Base-by-base conservation (phyloP, 2,113 vertebrate species). In the Neolamprologus sp. region DNA sequence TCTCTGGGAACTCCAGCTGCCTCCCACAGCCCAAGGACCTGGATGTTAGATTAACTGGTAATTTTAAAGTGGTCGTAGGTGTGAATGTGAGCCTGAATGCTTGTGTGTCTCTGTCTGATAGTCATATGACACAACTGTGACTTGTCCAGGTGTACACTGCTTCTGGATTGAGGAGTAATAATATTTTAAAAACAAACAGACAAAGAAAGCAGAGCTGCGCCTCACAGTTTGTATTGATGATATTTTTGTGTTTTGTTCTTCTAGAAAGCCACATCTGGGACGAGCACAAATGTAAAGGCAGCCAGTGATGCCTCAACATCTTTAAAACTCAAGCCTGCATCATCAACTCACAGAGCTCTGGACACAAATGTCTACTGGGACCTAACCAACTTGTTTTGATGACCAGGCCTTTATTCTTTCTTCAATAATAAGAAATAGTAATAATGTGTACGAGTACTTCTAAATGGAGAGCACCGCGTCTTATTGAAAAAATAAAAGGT, bases 11-110 rank as follows among this genome's bases (percentile, higher is more conserved):
- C 51, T 54, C 51, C 51, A 54, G n/a, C 51, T 21, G 9, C 51
- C 51, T 54, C 51, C 51, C 51, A 54, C n/a, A 54, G 51, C 2
- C n/a, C 51, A 54, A 0, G 0, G n/a, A 21, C 3, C 51, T 54
- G 10, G 0, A 21, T 54, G n/a, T 54, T 28, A 28, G 3, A 7
- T 57, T 57, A 57, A 26, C 7, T 57, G 54, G 11, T 26, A 26
- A 26, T 57, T 57, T 0, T 55, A 23, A 55, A 55, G 53, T 55
- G 53, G 53, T n/a, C 10, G 53, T 55, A 5, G 4, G n/a, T 57
- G 55, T 28, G 55, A 57, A 14, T 57, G 23, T 57, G 54, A 14
- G 23, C 23, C 12, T 28, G 54, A 28, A 57, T 5, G 12, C 7
- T 7, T 57, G 7, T 14, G 23, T 5, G 13, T 28, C 55, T 57